Conservation (phyloP, 1,140 invertebrate genomes). For the Drosophila virilis region DNA sequence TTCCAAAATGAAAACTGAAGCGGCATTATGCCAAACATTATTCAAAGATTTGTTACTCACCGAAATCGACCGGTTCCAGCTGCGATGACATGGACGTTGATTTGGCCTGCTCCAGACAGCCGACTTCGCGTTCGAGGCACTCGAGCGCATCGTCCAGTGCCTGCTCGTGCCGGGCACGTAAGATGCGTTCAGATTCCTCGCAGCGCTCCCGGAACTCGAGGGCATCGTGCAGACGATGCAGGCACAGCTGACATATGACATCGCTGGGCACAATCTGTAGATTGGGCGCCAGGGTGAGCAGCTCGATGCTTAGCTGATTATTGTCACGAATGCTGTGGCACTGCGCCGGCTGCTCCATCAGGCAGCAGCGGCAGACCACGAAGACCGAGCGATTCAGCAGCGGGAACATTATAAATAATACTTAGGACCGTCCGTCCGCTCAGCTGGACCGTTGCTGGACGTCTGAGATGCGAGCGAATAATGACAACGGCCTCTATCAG, state of each 20-base stretch:
- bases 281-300: conserved; percentile 51
- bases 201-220: conserved; percentile 66
- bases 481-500: conserved; percentile 20
- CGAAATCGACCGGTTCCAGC: conserved; percentile 62
- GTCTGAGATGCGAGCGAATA: conserved; percentile 49
- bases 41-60: conserved; percentile 25
- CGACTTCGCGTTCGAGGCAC: conserved; percentile 68
- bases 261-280: conserved; percentile 57
- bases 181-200: conserved; percentile 60
- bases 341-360: conserved; percentile 61
- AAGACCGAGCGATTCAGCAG: conserved; percentile 41
- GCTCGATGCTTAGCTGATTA: conserved; percentile 42
- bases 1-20: too few species aligned
- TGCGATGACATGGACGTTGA: conserved; percentile 27
- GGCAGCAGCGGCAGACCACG: conserved; percentile 72
- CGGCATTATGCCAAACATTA: too few species aligned
- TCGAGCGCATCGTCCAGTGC: conserved; percentile 69
- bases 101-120: conserved; percentile 46
- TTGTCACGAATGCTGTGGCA: conserved; percentile 62
- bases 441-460: conserved; percentile 55
- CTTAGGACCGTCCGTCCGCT: conserved; percentile 58
- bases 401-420: conserved; percentile 69
- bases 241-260: conserved; percentile 69
- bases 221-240: conserved; percentile 57
- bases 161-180: conserved; percentile 63